Base-by-base conservation (phyloP, 2,113 vertebrate species). In the Hemichromis elongatus region DNA sequence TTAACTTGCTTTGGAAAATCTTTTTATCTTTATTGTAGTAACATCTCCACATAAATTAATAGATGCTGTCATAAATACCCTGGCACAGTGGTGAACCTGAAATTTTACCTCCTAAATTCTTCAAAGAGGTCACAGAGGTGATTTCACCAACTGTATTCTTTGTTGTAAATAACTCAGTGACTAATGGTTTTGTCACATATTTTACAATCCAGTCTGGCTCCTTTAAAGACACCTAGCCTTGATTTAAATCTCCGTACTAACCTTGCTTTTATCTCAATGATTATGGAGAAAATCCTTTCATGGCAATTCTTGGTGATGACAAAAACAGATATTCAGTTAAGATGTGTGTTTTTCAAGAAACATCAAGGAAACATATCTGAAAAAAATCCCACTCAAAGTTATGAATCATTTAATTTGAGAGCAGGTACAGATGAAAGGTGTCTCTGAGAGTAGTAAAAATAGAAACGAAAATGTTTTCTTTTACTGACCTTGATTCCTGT, bases 91-190 rank as follows among this genome's bases (percentile, higher is more conserved):
- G 57, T 54, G 56, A 9, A 47, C 14, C 40, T 75, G 24, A 59
- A 50, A 54, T 70, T 52, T 53, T 14, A 75, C 56, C 81, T 30
- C 10, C 13, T 79, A 30, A 52, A 52, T 66, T 86, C 78, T 86
- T 79, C 37, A 84, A 77, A 89, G 66, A 85, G 83, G 57, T 86
- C 78, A 59, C 53, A 26, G 30, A 79, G 66, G 82, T 82, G 77
- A 54, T 33, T 61, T 52, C 11, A 53, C 24, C 10, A 70, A 81
- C 59, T 59, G 7, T 18, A 59, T 78, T 79, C 19, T 35, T 12
- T n/a, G 61, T 26, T 82, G 77, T 82, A 66, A 82, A 87, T 86
- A 83, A 45, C 81, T 85, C 77, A 37, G 61, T 4, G 14, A 61
- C 73, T 68, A 86, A 86, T 86, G 75, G 37, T 55, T 33, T 26